phyloP scores from a whole-genome alignment of 2,888 invertebrate species.

The Nezara viridula region DNA sequence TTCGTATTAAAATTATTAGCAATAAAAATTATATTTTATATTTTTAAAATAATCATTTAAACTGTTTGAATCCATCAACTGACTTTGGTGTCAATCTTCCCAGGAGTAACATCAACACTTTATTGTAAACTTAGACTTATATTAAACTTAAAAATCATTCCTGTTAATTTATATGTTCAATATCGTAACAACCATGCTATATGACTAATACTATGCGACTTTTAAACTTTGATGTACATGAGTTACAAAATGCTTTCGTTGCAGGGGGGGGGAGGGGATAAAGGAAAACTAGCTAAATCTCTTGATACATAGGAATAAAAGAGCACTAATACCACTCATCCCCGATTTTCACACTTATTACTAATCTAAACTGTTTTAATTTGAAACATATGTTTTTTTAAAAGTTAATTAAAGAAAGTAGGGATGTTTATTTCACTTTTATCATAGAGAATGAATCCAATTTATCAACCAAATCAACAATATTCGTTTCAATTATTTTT shows the following conservation, averaged over 20 bases:
- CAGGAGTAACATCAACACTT: not conserved
- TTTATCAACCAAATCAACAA: too few relatives aligned
- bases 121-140: not conserved
- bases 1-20: not conserved
- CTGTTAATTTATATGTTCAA: not conserved
- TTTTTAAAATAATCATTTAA: not conserved
- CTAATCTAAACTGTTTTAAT: too few relatives aligned
- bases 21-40: not conserved
- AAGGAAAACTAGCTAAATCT: not conserved
- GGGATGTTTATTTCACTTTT: too few relatives aligned
- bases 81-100: not conserved
- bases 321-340: not conserved
- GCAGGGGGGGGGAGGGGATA: not conserved
- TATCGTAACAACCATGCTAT: not conserved
- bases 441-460: too few relatives aligned
- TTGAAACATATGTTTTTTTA: too few relatives aligned
- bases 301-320: not conserved
- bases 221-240: not conserved
- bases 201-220: not conserved
- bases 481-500: too few relatives aligned
- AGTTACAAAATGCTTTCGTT: not conserved
- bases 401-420: too few relatives aligned
- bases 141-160: not conserved
- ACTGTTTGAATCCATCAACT: not conserved
- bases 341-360: not conserved